Evolutionary conservation across 2,888 invertebrate genomes (phyloP).

Genomic region (Nowickia ferox): DNA sequence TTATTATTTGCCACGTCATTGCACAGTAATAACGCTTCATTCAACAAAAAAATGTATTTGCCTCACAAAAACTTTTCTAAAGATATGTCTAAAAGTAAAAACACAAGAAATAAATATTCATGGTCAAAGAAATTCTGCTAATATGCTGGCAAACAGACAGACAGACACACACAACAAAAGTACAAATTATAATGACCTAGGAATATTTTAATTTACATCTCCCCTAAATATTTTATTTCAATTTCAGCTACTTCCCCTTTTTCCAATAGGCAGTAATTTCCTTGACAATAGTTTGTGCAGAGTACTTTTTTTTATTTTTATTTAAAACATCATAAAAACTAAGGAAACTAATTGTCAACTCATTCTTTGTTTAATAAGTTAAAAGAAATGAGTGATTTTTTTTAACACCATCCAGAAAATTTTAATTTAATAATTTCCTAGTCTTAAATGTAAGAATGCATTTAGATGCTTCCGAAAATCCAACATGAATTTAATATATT

Average conservation of each 20-base stretch:
- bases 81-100: background rate
- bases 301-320: background rate
- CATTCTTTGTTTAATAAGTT: too few relatives aligned
- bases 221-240: slow-evolving; percentile 16
- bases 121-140: slow-evolving; percentile 36
- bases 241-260: background rate
- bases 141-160: background rate
- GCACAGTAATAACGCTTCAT: slow-evolving; percentile 42
- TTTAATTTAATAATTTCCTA: too few relatives aligned
- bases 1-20: slow-evolving; percentile 24
- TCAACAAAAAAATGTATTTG: slow-evolving; percentile 29
- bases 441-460: too few relatives aligned
- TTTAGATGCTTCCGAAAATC: background rate
- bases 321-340: background rate
- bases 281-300: slow-evolving; percentile 18
- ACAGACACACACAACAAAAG: background rate
- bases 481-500: background rate
- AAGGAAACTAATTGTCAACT: too few relatives aligned
- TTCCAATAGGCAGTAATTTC: background rate
- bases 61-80: slow-evolving; percentile 15
- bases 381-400: too few relatives aligned
- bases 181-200: slow-evolving; percentile 27
- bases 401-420: too few relatives aligned
- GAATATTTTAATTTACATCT: background rate
- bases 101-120: slow-evolving; percentile 34